phyloP scores from a whole-genome alignment of 2,797 vertebrate genomes.

The Peromyscus eremicus region DNA sequence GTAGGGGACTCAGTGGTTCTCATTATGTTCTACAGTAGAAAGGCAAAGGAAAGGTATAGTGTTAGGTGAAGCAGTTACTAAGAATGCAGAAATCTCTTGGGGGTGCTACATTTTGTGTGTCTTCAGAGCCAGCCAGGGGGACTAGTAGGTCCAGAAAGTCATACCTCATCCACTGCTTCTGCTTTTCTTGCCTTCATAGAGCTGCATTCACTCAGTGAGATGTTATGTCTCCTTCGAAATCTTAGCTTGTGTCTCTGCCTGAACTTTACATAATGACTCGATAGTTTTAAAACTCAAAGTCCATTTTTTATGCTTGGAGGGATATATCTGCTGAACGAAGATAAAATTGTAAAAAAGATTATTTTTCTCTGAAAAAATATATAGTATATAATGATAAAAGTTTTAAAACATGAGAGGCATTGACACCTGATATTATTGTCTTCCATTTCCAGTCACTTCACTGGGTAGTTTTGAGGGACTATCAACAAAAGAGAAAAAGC shows the following conservation, averaged over 20 bases:
- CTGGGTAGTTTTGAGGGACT: background rate
- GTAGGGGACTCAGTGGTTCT: background rate
- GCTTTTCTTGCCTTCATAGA: background rate
- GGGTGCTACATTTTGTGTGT: no score
- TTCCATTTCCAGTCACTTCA: background rate
- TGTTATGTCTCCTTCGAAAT: background rate
- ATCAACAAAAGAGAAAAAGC: background rate
- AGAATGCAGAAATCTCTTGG: background rate
- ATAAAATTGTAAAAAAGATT: conserved; percentile 15
- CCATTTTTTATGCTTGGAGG: background rate
- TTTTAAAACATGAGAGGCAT: background rate
- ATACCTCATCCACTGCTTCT: background rate
- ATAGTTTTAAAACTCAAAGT: background rate
- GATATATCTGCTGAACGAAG: background rate
- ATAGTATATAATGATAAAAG: background rate
- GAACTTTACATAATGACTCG: background rate
- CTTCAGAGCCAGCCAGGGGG: background rate
- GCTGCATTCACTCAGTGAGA: background rate
- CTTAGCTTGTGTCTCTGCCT: background rate
- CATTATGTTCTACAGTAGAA: background rate
- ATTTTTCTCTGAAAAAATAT: conserved; percentile 14
- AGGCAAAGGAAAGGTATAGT: background rate
- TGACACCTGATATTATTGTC: background rate
- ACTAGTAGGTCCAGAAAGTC: background rate
- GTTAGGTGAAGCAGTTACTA: background rate